Base-by-base conservation (phyloP, 2,888 invertebrate genomes). In the Caenorhabditis sp. region DNA sequence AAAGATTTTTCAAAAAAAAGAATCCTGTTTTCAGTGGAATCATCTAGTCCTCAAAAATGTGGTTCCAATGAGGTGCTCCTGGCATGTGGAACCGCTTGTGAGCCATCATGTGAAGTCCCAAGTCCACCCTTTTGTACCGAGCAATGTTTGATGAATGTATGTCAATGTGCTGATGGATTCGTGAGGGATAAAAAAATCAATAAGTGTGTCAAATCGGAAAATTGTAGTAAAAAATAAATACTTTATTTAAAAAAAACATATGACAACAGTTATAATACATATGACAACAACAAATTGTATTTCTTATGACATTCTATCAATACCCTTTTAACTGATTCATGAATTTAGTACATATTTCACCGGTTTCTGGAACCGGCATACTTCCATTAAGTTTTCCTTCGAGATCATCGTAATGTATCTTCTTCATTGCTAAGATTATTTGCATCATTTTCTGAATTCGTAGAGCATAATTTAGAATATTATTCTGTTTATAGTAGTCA, bases 71-170 rank as follows among this genome's bases (percentile, higher is more conserved):
- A 75, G 25, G 38, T 50, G 1, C 70, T 70, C 57, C 53, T 67
- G 27, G 64, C 70, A 3, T 75, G 75, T 21, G 75, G 75, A 31
- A 58, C 75, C 0, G 75, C 75, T 17, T 75, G 75, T 31, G 75
- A 75, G 26, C 75, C 75, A 38, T 65, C 67, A n/a, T 75, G 75
- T 58, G 70, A 65, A 62, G 53, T 43, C 63, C 14, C 62, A 66
- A 14, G 61, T 66, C 23, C 62, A 62, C 31, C 14, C 4, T 50
- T 50, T 17, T 14, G 50, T 50, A n/a, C 20, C 17, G 50, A 20
- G 17, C 50, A 50, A n/a, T 50, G 50, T 50, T 14, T n/a, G 50
- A 4, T 50, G 17, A 50, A 50, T 50, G 50, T 50, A 8, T 36
- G 36, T 36, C 36, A 36, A 36, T 36, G 36, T 36, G 10, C 5